Evolutionary conservation across 2,797 vertebrate genomes (phyloP), one percentile per base, ranked within the genome.

Genomic region (Spheniscus humboldti): DNA sequence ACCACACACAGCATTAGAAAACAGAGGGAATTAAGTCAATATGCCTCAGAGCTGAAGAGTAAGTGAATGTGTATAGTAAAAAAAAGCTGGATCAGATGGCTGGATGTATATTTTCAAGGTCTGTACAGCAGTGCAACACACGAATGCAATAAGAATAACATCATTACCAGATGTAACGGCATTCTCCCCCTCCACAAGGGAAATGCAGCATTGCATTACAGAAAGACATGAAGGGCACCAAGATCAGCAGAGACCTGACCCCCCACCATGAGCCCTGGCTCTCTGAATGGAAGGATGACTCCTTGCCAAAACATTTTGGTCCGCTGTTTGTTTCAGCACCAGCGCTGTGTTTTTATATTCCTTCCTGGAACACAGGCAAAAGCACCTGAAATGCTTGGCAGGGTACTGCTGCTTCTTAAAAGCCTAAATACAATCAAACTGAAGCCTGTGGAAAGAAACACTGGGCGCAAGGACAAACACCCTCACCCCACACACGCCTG

Each of bases 1-100:
- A 96, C 93, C 95, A 97, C 95, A 97, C 86, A 92, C 95, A 97
- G 96, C 83, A 97, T 63, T 88, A 94, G 96, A 96, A 97, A 97
- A 94, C 92, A 95, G 90, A 97, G 62, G 74, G 94, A 96, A 97
- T 96, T 89, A 94, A 97, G 94, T 97, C 94, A 93, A 96, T 97
- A 94, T 84, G 86, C 68, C 90, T 97, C 88, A 81, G 75, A 97
- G 75, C 69, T 92, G 85, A 97, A 94, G 90, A 94, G 79, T 95
- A 86, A 97, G 90, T 86, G 92, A 92, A 94, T 57, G 43, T 60
- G 37, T 69, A 85, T 45, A 85, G 75, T 24, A 64, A 48, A 93
- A 91, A 92, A 95, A 59, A 92, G 82, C 69, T 79, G 87, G 94
- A 94, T 97, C 96, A 86, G 89, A 97, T 95, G 87, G 86, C 93